These are phyloP conservation scores for Candoia aspera DNA, from an alignment of 2,113 vertebrate genomes.

Conservation along the genomic window DNA sequence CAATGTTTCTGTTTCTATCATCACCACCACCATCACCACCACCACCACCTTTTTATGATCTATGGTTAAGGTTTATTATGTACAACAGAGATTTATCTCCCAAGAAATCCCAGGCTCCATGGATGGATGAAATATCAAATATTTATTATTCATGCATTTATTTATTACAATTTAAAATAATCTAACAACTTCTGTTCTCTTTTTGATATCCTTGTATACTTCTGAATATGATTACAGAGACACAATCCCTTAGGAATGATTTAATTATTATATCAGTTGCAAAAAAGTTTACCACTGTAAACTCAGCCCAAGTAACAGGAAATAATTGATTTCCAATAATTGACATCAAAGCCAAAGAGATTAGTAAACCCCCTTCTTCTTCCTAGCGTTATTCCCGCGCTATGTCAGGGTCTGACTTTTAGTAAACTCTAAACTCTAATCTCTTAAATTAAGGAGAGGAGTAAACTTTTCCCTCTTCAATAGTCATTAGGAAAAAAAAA, in stretches of 20 bases:
- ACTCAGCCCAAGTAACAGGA: neutral
- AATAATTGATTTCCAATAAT: neutral
- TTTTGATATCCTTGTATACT: neutral
- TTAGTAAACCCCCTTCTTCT: no score
- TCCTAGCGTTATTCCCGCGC: no score
- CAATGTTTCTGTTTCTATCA: no score
- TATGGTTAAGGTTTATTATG: no score
- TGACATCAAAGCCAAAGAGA: neutral
- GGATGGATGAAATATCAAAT: neutral
- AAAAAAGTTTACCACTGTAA: neutral
- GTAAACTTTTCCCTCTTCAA: neutral
- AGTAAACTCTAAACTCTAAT: no score
- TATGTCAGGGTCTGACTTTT: no score
- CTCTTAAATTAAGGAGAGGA: neutral
- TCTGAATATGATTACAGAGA: neutral
- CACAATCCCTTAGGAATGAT: neutral
- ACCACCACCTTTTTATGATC: neutral
- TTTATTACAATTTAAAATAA: neutral
- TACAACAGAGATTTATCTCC: neutral
- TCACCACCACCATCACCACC: no score
- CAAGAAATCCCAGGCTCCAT: neutral
- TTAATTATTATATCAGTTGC: neutral
- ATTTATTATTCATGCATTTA: neutral
- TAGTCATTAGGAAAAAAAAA: neutral
- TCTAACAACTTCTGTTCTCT: neutral